phyloP scores from a whole-genome alignment of 2,888 invertebrate species.

The Ennomos fuscantarius region DNA sequence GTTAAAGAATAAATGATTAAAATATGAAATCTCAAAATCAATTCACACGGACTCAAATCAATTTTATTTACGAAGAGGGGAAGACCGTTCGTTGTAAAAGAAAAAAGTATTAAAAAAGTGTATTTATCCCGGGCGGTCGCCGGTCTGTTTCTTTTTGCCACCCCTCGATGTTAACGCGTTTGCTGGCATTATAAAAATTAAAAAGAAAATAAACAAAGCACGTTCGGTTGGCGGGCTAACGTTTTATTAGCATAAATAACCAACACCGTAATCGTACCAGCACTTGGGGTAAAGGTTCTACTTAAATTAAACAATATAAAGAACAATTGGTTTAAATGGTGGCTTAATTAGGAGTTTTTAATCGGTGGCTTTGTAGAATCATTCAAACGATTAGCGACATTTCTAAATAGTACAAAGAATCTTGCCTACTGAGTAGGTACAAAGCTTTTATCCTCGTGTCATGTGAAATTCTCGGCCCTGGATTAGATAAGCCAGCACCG shows the following conservation, averaged over 20 bases:
- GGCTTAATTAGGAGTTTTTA: not conserved
- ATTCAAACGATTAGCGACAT: no score
- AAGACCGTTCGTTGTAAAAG: conserved; percentile 39
- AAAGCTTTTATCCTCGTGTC: no score
- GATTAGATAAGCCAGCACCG: no score
- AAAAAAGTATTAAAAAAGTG: conserved; percentile 49
- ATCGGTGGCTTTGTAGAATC: not conserved
- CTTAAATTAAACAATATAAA: conserved; percentile 7
- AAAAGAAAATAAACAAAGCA: conserved; percentile 62
- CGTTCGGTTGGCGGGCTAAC: conserved; percentile 46
- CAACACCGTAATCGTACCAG: conserved; percentile 50
- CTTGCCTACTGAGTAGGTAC: no score
- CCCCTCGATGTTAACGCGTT: conserved; percentile 62
- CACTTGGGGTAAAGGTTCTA: conserved; percentile 15
- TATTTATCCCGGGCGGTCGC: conserved; percentile 44
- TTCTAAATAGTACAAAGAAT: no score
- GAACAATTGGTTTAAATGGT: not conserved
- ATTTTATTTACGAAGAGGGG: conserved; percentile 55
- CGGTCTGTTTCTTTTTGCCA: conserved; percentile 54
- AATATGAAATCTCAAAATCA: conserved; percentile 44
- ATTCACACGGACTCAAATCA: conserved; percentile 55
- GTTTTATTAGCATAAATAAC: conserved; percentile 51
- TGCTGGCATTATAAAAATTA: conserved; percentile 56
- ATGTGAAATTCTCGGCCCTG: no score
- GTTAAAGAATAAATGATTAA: no score